Percentiles rank a stretch among this genome's conserved stretches.
These are phyloP conservation scores for Gambelia wislizenii DNA, from an alignment of 2,797 vertebrate species.

Conservation along the genomic window DNA sequence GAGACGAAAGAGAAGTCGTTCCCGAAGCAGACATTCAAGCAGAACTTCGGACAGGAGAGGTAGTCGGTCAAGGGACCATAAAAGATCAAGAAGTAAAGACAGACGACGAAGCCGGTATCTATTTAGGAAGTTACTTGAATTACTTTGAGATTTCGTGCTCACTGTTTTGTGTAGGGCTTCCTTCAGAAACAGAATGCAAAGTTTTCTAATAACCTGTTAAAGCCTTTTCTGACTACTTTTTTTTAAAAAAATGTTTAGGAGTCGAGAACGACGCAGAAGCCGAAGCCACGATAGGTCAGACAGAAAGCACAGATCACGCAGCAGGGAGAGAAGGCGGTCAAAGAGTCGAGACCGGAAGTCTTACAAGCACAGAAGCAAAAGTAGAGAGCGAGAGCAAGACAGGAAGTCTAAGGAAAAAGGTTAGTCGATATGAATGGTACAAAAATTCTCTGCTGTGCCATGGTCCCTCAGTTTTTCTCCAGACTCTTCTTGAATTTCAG, in stretches of 20 bases:
- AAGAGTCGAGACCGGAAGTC: conserved; percentile 94
- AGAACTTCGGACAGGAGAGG: conserved; percentile 91
- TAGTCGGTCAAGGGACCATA: conserved; percentile 93
- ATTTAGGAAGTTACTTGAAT: neutral
- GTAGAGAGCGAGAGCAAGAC: conserved; percentile 91
- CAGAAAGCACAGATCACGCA: conserved; percentile 94
- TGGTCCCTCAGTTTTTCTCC: neutral
- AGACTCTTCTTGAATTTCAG: neutral
- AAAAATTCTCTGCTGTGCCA: neutral
- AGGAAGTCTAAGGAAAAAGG: conserved; percentile 97
- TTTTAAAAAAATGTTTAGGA: conserved; percentile 70
- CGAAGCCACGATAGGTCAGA: conserved; percentile 92
- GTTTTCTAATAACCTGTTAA: neutral
- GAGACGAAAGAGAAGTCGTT: conserved; percentile 91
- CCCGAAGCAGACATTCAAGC: conserved; percentile 93
- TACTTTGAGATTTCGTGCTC: neutral
- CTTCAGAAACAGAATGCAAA: neutral
- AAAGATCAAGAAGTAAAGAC: conserved; percentile 94
- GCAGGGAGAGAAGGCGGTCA: conserved; percentile 91
- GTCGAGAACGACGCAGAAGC: conserved; percentile 86
- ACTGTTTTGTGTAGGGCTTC: neutral
- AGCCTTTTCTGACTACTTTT: neutral
- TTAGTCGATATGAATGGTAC: conserved; percentile 71
- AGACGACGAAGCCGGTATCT: conserved; percentile 92
- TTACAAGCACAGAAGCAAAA: conserved; percentile 93